phyloP scores from a whole-genome alignment of 1,140 invertebrate genomes.

The Delia radicum region DNA sequence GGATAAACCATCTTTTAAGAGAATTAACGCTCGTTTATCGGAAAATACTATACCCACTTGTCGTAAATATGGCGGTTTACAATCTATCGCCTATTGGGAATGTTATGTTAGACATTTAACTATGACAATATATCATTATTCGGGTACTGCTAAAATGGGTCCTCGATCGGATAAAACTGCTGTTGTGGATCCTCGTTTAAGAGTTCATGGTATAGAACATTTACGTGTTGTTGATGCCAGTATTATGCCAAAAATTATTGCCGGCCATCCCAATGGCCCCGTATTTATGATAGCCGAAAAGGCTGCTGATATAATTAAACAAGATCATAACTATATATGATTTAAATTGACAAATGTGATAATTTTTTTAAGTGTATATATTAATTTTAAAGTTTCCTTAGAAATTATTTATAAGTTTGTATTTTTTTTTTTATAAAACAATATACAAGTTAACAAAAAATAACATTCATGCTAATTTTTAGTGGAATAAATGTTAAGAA shows the following conservation, averaged over 20 bases:
- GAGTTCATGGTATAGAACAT: slow-evolving; percentile 67
- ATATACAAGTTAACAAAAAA: no score
- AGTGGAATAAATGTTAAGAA: no score
- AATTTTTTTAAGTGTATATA: background rate
- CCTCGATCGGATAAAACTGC: slow-evolving; percentile 63
- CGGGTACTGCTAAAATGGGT: slow-evolving; percentile 75
- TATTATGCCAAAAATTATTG: slow-evolving; percentile 68
- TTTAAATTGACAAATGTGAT: background rate
- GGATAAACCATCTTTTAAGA: slow-evolving; percentile 64
- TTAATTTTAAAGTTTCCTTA: no score
- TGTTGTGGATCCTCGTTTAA: slow-evolving; percentile 71
- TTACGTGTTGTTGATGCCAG: slow-evolving; percentile 73
- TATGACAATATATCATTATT: slow-evolving; percentile 68
- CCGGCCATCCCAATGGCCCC: slow-evolving; percentile 69
- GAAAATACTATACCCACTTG: slow-evolving; percentile 64
- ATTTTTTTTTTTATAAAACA: no score
- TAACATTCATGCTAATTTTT: no score
- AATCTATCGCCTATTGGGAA: slow-evolving; percentile 68
- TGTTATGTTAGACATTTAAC: slow-evolving; percentile 66
- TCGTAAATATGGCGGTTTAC: slow-evolving; percentile 57
- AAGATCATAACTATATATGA: slow-evolving; percentile 57
- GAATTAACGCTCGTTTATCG: slow-evolving; percentile 61
- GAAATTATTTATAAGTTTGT: no score
- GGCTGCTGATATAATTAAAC: slow-evolving; percentile 74
- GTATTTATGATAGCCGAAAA: slow-evolving; percentile 86